A percentile compares a stretch with the other conserved stretches of the same genome.
Evolutionary conservation across 1,140 invertebrate species (phyloP).

Genomic region (Glomeris maerens): DNA sequence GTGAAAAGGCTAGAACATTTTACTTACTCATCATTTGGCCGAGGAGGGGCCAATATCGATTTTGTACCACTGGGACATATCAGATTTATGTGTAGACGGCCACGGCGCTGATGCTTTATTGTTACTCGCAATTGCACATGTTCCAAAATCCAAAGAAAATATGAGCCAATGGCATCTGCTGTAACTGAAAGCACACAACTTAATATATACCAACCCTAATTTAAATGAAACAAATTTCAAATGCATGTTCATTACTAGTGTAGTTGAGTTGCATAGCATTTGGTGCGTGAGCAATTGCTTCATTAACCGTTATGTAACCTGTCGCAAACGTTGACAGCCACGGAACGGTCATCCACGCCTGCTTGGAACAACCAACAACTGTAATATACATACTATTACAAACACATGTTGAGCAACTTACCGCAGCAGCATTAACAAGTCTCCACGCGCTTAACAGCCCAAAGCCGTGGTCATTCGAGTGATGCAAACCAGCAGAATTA

Average conservation of each 20-base stretch:
- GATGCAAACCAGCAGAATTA: not conserved
- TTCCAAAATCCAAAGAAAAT: not conserved
- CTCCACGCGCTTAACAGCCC: conserved; percentile 1
- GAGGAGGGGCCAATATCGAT: not conserved
- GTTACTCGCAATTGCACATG: not conserved
- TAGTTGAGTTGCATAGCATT: not conserved
- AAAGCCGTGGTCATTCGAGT: conserved; percentile 3
- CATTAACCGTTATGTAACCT: not conserved
- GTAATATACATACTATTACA: too few relatives aligned
- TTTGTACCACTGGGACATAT: not conserved
- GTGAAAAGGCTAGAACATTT: not conserved
- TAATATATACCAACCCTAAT: not conserved
- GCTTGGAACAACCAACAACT: too few relatives aligned
- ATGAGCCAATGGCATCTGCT: not conserved
- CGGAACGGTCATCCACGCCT: not conserved
- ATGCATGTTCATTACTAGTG: not conserved
- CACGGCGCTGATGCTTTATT: not conserved
- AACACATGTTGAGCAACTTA: too few relatives aligned
- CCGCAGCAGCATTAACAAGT: not conserved
- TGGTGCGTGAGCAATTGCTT: not conserved
- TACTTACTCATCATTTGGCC: conserved; percentile 2
- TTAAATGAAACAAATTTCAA: not conserved
- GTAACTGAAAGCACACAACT: not conserved
- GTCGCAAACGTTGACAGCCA: conserved; percentile 1
- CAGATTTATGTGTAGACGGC: not conserved